Conservation (phyloP, 2,113 vertebrate genomes). For the Salvator merianae region DNA sequence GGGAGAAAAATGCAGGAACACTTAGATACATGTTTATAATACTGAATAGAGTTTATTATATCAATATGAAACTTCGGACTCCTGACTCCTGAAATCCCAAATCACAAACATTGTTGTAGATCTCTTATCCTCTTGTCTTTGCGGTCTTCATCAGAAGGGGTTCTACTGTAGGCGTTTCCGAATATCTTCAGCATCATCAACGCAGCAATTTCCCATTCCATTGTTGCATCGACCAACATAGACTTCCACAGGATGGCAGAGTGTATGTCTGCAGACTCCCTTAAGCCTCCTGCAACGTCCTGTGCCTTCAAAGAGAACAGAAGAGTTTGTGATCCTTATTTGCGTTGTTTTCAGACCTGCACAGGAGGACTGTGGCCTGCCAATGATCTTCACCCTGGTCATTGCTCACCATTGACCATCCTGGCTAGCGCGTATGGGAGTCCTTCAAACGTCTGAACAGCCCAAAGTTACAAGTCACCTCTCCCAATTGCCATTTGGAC, state of each 20-base stretch:
- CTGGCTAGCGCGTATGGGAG: too few relatives aligned
- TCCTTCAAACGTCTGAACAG: neutral
- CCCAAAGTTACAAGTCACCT: too few relatives aligned
- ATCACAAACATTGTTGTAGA: neutral
- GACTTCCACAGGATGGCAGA: conserved; percentile 29
- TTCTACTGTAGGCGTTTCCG: neutral
- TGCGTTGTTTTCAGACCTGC: neutral
- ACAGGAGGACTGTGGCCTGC: neutral
- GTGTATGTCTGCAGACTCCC: conserved; percentile 28
- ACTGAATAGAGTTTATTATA: conserved; percentile 13
- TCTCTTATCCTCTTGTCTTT: neutral
- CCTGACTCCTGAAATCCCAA: neutral
- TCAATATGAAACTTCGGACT: neutral
- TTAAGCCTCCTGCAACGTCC: conserved; percentile 27
- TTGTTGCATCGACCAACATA: conserved; percentile 37
- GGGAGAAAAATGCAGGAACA: neutral
- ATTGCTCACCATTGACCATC: too few relatives aligned
- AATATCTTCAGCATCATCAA: conserved; percentile 30
- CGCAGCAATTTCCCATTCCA: conserved; percentile 38
- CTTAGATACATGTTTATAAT: neutral
- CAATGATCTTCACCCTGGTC: neutral
- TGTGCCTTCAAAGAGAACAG: neutral
- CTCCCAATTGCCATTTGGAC: too few relatives aligned
- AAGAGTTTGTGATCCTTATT: neutral
- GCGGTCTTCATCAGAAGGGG: neutral